Base-by-base conservation (phyloP, 2,888 invertebrate genomes). In the Dasysyrphus albostriatus region DNA sequence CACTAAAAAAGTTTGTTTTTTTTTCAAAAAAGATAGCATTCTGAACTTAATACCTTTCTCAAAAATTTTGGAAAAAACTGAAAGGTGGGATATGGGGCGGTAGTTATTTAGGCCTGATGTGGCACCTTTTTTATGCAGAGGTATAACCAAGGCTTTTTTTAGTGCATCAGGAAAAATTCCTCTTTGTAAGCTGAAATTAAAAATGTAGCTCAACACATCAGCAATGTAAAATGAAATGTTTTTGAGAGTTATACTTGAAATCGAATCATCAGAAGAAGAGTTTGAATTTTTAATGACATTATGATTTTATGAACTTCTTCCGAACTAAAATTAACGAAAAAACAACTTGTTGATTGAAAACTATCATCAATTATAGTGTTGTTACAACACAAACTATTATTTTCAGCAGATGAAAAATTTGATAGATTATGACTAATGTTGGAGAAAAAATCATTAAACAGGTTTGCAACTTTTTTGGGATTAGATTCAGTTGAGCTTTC, bases 51-150 rank as follows among this genome's bases (percentile, higher is more conserved):
- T 16, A 5, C 7, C 47, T 7, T 49, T 49, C 16, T 49, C 51
- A 44, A 79, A 65, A 8, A 56, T 19, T 24, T 79, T 65, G 12
- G 24, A 80, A 51, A 75, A 81, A 14, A 56, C 56, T 42, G 49
- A 69, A 16, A 75, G 32, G 1, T 69, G 61, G 19, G 58, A 37
- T 16, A 74, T 73, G 12, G 58, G 73, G 5, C 58, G 24, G 29
- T 65, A 72, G 42, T 79, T 59, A 34, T 42, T 54, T n/a, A 72
- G 24, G 5, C 12, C 32, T 42, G 54, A 16, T 37, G 54, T 47
- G 47, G 58, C 47, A 29, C 56, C 67, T 63, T 59, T 80, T 67
- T 74, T 78, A 58, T 51, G 61, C 8, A 76, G 19, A 2, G 49
- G 49, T 24, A 49, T 24, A 37, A 37, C 37, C 9, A 37, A 37